These are phyloP conservation scores for Phrynocephalus guinanensis DNA, from an alignment of 2,797 vertebrate species.

Conservation along the genomic window DNA sequence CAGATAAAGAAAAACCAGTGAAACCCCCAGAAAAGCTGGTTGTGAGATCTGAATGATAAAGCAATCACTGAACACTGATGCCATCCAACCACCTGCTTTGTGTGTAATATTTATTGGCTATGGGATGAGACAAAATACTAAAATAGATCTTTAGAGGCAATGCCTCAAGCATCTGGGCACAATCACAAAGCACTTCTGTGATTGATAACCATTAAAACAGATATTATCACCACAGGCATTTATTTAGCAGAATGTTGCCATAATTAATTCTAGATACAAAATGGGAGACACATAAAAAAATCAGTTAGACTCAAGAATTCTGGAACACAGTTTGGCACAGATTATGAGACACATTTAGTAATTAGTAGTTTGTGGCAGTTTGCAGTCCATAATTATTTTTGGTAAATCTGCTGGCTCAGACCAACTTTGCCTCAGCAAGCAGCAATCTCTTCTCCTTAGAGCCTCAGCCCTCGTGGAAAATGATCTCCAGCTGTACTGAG, in stretches of 20 bases:
- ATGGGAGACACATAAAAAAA: conserved; percentile 18
- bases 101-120: conserved; percentile 16
- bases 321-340: background rate
- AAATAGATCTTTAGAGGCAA: background rate
- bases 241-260: conserved; percentile 22
- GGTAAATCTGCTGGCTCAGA: background rate
- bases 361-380: conserved; percentile 24
- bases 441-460: background rate
- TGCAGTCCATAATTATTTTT: conserved; percentile 26
- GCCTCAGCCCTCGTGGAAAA: background rate
- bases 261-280: conserved; percentile 41
- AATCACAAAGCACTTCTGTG: conserved; percentile 7
- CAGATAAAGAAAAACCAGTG: conserved; percentile 5
- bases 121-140: background rate
- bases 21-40: background rate
- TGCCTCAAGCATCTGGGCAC: background rate
- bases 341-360: conserved; percentile 15
- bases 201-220: conserved; percentile 24
- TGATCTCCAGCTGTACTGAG: background rate
- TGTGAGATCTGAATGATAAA: conserved; percentile 5
- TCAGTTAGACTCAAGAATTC: background rate
- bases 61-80: background rate
- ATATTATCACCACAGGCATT: background rate
- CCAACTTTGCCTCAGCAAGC: background rate
- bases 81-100: background rate